Evolutionary conservation across 64 coral and sea anemone species (phyloP), one percentile per base, ranked within the genome.

Genomic region (Orbicella faveolata): DNA sequence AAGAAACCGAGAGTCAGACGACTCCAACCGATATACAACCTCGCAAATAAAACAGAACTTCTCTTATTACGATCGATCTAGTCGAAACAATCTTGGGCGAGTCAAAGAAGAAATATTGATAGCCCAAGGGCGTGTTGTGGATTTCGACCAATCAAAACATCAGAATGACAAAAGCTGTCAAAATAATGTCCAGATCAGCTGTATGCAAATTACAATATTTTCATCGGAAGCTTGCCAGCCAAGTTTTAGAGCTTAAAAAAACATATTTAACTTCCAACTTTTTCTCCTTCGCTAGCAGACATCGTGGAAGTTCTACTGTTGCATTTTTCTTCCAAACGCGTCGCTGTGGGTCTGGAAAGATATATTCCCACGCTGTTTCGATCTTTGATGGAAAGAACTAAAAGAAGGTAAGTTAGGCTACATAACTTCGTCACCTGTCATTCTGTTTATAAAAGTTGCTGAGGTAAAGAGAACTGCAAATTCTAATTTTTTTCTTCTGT

Each of bases 161-260:
- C 4, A 70, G 67, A 70, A 25, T 25, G 67, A 70, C 67, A 33
- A 70, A 70, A 70, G 67, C 67, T 70, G 67, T 70, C 67, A 70
- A 26, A 26, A 26, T 70, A n/a, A 70, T 70, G 67, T 70, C 21
- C n/a, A 26, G n/a, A 25, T 70, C 82, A 85, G 82, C 82, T 68
- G 63, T 85, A 51, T 51, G 62, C 37, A 25, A 48, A 68, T 48
- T 20, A 69, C 16, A 84, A 65, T 65, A 85, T 85, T 68, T 68
- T 65, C 62, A 68, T 68, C 57, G 41, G 18, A 68, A 20, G 7
- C 21, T 48, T 9, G 62, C 10, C 0, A 69, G 36, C 30, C 63
- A 34, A 82, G 16, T 51, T 8, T 85, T 13, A 21, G 51, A 37
- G 19, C n/a, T 69, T 48, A 39, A 37, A 63, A 12, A 17, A 30